These are phyloP conservation scores for Brotula barbata DNA, from an alignment of 2,797 vertebrate species.

Conservation along the genomic window DNA sequence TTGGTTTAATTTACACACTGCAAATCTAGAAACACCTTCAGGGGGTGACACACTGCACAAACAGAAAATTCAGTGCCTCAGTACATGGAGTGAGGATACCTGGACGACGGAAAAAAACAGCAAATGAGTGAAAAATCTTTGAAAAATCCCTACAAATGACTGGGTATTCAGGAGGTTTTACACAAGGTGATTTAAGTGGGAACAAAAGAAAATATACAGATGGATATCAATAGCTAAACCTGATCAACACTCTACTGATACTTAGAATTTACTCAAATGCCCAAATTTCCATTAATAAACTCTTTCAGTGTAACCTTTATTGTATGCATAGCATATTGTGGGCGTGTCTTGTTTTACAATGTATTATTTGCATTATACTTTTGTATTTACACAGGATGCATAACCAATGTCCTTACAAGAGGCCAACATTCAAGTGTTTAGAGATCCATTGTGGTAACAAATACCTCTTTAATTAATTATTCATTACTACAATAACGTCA, in stretches of 20 bases:
- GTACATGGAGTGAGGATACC: conserved; percentile 13
- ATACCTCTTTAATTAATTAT: conserved; percentile 41
- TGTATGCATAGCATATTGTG: conserved; percentile 58
- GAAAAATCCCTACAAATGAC: conserved; percentile 15
- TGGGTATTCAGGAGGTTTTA: conserved; percentile 20
- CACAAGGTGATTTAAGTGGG: conserved; percentile 23
- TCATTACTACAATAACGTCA: conserved; percentile 31
- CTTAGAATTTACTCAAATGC: too few species aligned
- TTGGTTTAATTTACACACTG: conserved; percentile 9
- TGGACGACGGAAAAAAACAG: conserved; percentile 34
- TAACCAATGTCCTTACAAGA: conserved; percentile 42
- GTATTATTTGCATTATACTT: conserved; percentile 38
- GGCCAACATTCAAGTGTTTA: conserved; percentile 47
- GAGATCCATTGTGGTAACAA: conserved; percentile 45
- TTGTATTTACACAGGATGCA: conserved; percentile 54
- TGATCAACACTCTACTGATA: background rate
- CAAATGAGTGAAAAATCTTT: conserved; percentile 14
- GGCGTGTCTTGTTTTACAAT: conserved; percentile 37
- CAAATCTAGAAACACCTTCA: background rate
- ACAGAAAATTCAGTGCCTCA: conserved; percentile 20
- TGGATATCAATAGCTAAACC: conserved; percentile 8
- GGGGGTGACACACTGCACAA: conserved; percentile 24
- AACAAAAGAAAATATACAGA: conserved; percentile 21
- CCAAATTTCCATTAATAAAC: conserved; percentile 25
- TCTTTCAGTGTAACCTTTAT: conserved; percentile 21